Conservation (phyloP, 2,113 vertebrate species). For the Genyomyrus donnyi region DNA sequence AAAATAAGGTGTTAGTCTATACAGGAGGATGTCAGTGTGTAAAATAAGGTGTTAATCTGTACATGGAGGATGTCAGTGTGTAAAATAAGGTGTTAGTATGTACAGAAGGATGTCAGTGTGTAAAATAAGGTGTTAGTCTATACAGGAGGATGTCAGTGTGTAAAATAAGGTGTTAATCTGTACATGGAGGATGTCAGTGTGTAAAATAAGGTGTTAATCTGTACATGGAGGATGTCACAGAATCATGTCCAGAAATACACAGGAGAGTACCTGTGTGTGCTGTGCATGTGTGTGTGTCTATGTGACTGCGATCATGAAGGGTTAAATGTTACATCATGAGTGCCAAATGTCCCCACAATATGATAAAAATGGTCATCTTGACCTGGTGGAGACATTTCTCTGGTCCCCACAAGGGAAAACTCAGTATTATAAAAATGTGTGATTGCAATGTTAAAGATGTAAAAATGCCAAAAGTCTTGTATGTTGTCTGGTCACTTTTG, state of each 20-base stretch:
- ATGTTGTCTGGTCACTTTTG: too few species aligned
- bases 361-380: too few species aligned
- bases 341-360: too few species aligned
- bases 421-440: too few species aligned
- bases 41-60: background rate
- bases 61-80: background rate
- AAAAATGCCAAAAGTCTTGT: too few species aligned
- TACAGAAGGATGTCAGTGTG: background rate
- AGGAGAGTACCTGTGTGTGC: background rate
- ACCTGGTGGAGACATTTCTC: too few species aligned
- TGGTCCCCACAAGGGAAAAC: too few species aligned
- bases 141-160: background rate
- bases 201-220: background rate
- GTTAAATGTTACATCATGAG: background rate
- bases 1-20: background rate
- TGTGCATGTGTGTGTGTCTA: background rate
- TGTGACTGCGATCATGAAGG: background rate
- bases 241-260: background rate
- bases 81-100: background rate
- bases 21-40: background rate
- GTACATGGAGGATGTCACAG: background rate
- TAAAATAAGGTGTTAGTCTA: background rate
- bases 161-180: background rate
- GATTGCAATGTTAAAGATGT: too few species aligned
- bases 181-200: background rate